Conservation (phyloP, 1,140 invertebrate genomes). For the Delia radicum region DNA sequence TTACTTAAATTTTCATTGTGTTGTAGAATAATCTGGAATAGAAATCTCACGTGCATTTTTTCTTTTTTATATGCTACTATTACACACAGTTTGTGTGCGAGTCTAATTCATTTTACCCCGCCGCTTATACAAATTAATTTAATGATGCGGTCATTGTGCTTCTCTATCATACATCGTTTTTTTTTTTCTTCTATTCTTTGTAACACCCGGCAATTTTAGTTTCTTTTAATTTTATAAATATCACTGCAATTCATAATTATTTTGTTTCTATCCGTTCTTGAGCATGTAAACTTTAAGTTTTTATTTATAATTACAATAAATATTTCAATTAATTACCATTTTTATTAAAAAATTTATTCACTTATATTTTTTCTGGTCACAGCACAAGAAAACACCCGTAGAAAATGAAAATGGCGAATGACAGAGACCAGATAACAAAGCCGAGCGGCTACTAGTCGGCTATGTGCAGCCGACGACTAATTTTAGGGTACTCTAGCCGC, state of each 20-base stretch:
- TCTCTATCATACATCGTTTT: not conserved
- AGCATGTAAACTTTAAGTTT: not conserved
- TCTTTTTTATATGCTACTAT: not conserved
- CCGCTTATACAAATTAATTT: not conserved
- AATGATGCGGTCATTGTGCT: slow-evolving; percentile 23
- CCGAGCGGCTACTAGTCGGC: too few species aligned
- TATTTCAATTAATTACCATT: slow-evolving; percentile 18
- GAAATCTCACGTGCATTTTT: slow-evolving; percentile 23
- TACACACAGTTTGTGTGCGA: not conserved
- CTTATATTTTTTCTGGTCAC: not conserved
- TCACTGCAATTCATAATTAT: not conserved
- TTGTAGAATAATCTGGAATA: slow-evolving; percentile 19
- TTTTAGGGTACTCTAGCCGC: too few species aligned
- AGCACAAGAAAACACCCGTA: slow-evolving; percentile 19
- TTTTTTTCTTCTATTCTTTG: not conserved
- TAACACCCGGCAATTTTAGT: slow-evolving; percentile 28
- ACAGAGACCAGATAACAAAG: too few species aligned
- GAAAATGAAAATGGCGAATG: slow-evolving; percentile 30
- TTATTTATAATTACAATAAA: not conserved
- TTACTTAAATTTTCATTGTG: not conserved
- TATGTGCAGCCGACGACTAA: too few species aligned
- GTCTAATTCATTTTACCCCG: not conserved
- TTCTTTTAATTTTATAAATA: not conserved
- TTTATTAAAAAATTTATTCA: slow-evolving; percentile 19
- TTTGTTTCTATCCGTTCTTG: not conserved